Conservation (phyloP, 2,797 vertebrate species). For the Australoheros facetus region DNA sequence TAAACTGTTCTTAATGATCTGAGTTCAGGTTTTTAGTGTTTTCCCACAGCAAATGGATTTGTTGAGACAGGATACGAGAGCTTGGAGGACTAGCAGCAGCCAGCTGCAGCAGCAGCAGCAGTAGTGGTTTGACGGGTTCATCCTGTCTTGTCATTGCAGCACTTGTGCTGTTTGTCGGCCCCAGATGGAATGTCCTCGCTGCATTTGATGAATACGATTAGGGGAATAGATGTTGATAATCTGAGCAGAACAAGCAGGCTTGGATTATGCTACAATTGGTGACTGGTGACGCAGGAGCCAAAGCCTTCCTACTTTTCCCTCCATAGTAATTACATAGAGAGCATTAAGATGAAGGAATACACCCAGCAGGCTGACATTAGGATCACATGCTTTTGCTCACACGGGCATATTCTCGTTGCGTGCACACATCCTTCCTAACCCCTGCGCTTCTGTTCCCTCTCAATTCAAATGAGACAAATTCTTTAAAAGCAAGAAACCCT, state of each 20-base stretch:
- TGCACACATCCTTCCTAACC: constrained; percentile 3
- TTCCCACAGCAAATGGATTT: constrained; percentile 37
- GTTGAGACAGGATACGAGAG: constrained; percentile 48
- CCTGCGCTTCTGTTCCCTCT: neutral
- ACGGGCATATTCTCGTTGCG: constrained; percentile 12
- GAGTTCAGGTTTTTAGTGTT: neutral
- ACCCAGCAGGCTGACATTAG: constrained; percentile 30
- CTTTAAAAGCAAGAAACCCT: neutral
- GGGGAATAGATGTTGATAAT: constrained; percentile 74
- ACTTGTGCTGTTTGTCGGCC: constrained; percentile 27
- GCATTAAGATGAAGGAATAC: constrained; percentile 63
- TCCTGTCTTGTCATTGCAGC: constrained; percentile 42
- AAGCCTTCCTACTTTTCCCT: constrained; percentile 36
- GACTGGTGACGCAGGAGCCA: constrained; percentile 59
- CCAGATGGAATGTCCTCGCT: constrained; percentile 69
- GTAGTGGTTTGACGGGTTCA: constrained; percentile 39
- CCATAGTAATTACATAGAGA: constrained; percentile 66
- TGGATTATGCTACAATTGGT: constrained; percentile 71
- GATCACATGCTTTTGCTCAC: constrained; percentile 38
- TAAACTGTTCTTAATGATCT: neutral
- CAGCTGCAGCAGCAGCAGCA: neutral
- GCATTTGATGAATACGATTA: constrained; percentile 67
- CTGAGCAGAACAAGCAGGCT: constrained; percentile 66
- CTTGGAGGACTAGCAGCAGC: neutral
- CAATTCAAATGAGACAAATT: neutral